Base-by-base conservation (phyloP, 1,140 invertebrate genomes). In the Camponotus pennsylvanicus region DNA sequence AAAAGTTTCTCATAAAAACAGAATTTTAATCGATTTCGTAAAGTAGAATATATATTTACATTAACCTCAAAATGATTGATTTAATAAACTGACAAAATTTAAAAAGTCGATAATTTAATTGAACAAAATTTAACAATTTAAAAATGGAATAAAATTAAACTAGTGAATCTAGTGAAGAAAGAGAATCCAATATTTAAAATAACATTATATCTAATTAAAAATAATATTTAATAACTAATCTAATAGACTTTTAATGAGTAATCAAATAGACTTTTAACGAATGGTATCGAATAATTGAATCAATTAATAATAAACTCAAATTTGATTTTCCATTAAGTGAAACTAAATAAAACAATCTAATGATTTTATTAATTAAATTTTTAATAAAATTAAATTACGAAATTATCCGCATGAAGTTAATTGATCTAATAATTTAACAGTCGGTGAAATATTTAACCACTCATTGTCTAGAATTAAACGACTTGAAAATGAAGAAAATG, bases 381-480 rank as follows among this genome's bases (percentile, higher is more conserved):
- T n/a, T 59, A 49, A 49, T 70, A 49, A 70, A 70, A 70, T 70
- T 32, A 18, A 34, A 32, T 15, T 64, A 64, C 32, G 34, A 27
- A 34, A 34, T 64, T 64, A 11, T 15, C 2, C 13, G 11, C 32
- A 64, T 27, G 9, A 61, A 59, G 7, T 61, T n/a, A 21, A 64
- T 8, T 64, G 18, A 64, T 69, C 40, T 27, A 42, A 69, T 4
- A 18, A 7, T 42, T 11, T n/a, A 11, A 64, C 4, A 64, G 13
- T 13, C 9, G 18, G 15, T 52, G 45, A 15, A 18, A 52, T 52
- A 52, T 52, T 52, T 52, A 52, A 52, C 1, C 15, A 52, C 49
- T 52, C 4, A 4, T 52, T 52, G 49, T 1, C 15, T 52, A 52
- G 15, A 52, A 52, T 52, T 18, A 52, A 52, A 52, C 42, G 13